phyloP scores from a whole-genome alignment of 2,888 invertebrate species.

The Willowsia nigromaculata region DNA sequence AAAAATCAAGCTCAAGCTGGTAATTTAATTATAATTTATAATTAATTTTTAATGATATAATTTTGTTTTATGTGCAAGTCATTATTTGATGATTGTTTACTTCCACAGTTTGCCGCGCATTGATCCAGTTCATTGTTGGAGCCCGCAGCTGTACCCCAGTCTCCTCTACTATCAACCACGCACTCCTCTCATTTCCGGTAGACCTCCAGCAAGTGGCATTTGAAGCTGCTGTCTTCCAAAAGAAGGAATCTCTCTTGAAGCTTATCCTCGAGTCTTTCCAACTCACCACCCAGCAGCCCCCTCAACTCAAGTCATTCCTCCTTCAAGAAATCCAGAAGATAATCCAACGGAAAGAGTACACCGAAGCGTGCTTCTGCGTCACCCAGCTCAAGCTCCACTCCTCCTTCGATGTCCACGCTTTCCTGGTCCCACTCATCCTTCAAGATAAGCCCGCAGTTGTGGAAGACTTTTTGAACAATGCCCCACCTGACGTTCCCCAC shows the following conservation, averaged over 20 bases:
- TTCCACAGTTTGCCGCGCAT: neutral
- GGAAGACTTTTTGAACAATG: slow-evolving; percentile 87
- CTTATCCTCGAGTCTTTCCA: neutral
- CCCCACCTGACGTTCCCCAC: slow-evolving; percentile 85
- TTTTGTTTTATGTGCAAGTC: neutral
- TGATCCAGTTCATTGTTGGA: neutral
- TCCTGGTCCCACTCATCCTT: slow-evolving; percentile 89
- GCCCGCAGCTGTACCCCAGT: neutral
- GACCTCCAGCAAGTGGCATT: slow-evolving; percentile 17
- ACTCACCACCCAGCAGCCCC: no score
- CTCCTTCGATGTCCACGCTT: slow-evolving; percentile 86
- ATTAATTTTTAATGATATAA: neutral
- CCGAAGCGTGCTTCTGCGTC: slow-evolving; percentile 22
- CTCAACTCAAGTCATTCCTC: neutral
- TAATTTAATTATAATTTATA: neutral
- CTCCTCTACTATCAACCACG: neutral
- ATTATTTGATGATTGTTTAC: neutral
- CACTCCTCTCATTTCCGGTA: neutral
- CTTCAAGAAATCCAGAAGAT: neutral
- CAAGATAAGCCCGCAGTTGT: slow-evolving; percentile 89
- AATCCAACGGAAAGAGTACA: neutral
- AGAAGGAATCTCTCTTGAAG: slow-evolving; percentile 36
- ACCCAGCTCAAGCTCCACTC: slow-evolving; percentile 19
- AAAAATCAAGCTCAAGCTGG: slow-evolving; percentile 24
- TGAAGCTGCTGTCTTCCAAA: slow-evolving; percentile 16